Base-by-base conservation (phyloP, 2,888 invertebrate genomes). In the Unio delphinus region DNA sequence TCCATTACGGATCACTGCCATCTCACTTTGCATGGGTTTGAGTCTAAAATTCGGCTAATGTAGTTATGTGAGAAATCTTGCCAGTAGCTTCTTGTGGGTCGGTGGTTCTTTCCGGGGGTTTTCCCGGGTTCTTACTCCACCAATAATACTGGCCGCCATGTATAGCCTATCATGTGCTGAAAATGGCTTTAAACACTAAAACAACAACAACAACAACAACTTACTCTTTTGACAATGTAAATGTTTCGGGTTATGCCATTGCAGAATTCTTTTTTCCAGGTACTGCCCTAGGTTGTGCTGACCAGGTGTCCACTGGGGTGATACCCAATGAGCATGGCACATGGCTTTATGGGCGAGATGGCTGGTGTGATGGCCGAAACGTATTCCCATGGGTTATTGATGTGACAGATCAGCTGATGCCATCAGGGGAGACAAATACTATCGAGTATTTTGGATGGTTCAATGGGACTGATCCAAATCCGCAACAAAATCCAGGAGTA, bases 281-380 rank as follows among this genome's bases (percentile, higher is more conserved):
- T 30, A 72, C 83, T 23, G 79, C 84, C 5, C 68, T 83, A 4
- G 85, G 85, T 17, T 85, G 85, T 74, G 84, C 85, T 6, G 74
- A 81, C n/a, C 68, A 68, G 55, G 83, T 83, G 0, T 67, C 73
- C 1, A 64, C 68, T 28, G 85, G 85, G 6, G 83, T 81, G 15
- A 81, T 79, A 56, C 84, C 85, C 1, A 85, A 85, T 67, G 84
- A 85, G 71, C 85, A 85, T 69, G 85, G 85, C n/a, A 85, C 85
- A 6, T 85, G 85, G 85, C 67, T 85, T 64, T 85, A 85, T 73
- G 85, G 85, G 1, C 72, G 85, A n/a, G 80, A 84, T 61, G 85
- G 85, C 20, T 85, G 85, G 85, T 85, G 85, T 73, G 83, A 84
- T 69, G 84, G 84, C 3, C 76, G 78, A 62, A 75, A 83, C 57